These are phyloP conservation scores for Adoxophyes honmai DNA, from an alignment of 1,140 invertebrate species.

Conservation along the genomic window DNA sequence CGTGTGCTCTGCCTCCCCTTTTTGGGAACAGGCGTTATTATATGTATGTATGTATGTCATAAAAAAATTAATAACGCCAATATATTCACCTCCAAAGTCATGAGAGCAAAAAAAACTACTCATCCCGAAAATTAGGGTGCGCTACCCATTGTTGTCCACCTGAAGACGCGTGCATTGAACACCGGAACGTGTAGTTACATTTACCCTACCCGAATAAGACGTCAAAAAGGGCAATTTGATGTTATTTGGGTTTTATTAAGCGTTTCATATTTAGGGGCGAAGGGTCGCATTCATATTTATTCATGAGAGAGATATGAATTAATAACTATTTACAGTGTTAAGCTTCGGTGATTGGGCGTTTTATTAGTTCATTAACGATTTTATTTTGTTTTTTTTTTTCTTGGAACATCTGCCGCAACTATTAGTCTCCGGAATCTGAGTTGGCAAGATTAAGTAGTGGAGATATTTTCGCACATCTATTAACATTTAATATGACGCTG, in stretches of 20 bases:
- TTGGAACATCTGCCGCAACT: no score
- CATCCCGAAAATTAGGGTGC: slow-evolving; percentile 18
- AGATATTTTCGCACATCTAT: no score
- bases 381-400: no score
- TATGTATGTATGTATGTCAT: no score
- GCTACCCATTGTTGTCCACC: slow-evolving; percentile 14
- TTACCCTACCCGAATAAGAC: slow-evolving; percentile 47
- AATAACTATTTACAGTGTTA: slow-evolving; percentile 10
- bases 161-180: slow-evolving; percentile 19
- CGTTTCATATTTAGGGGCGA: slow-evolving; percentile 55
- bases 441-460: no score
- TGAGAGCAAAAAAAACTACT: background rate
- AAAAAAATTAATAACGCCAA: no score
- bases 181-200: background rate
- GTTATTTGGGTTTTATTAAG: slow-evolving; percentile 60
- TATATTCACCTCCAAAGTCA: no score
- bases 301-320: slow-evolving; percentile 14
- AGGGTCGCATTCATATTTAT: slow-evolving; percentile 14
- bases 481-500: no score
- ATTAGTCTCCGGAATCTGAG: no score
- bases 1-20: no score
- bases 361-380: no score
- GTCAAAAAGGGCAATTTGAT: slow-evolving; percentile 69
- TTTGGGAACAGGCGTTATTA: no score
- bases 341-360: background rate